These are phyloP conservation scores for Pollenia angustigena DNA, from an alignment of 2,888 invertebrate species.

Conservation along the genomic window DNA sequence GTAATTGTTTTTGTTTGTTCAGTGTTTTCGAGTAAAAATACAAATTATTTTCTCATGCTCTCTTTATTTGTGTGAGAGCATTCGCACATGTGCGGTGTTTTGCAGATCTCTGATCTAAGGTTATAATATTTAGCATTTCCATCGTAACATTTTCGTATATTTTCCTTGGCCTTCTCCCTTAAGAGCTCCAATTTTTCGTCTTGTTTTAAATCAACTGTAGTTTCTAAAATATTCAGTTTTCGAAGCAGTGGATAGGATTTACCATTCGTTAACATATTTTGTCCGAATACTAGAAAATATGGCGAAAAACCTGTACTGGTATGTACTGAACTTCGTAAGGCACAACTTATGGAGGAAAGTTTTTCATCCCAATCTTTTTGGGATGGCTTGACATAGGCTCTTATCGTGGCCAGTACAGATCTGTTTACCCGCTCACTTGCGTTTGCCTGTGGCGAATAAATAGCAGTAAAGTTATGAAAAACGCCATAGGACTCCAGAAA, in stretches of 20 bases:
- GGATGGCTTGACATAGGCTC: conserved; percentile 18
- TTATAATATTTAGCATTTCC: conserved; percentile 22
- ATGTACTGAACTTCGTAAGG: conserved; percentile 28
- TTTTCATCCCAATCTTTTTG: conserved; percentile 39
- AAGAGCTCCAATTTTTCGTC: conserved; percentile 8
- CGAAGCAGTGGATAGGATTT: background rate
- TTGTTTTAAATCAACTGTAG: background rate
- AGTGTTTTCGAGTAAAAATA: too few relatives aligned
- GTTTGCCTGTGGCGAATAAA: conserved; percentile 27
- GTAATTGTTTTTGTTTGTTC: too few relatives aligned
- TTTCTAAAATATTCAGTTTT: background rate
- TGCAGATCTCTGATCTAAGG: too few relatives aligned
- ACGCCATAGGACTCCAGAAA: conserved; percentile 1
- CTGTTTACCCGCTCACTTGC: background rate
- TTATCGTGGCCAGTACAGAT: conserved; percentile 25
- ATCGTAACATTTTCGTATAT: background rate
- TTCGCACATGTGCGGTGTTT: too few relatives aligned
- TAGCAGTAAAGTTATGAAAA: conserved; percentile 17
- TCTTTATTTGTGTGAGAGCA: too few relatives aligned
- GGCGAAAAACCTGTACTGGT: conserved; percentile 40
- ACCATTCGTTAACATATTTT: conserved; percentile 12
- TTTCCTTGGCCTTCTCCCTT: background rate
- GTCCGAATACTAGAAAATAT: conserved; percentile 44
- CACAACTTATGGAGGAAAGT: conserved; percentile 17
- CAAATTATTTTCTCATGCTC: too few relatives aligned